phyloP scores from a whole-genome alignment of 2,797 vertebrate genomes.

The Sebastes hubbsi region DNA sequence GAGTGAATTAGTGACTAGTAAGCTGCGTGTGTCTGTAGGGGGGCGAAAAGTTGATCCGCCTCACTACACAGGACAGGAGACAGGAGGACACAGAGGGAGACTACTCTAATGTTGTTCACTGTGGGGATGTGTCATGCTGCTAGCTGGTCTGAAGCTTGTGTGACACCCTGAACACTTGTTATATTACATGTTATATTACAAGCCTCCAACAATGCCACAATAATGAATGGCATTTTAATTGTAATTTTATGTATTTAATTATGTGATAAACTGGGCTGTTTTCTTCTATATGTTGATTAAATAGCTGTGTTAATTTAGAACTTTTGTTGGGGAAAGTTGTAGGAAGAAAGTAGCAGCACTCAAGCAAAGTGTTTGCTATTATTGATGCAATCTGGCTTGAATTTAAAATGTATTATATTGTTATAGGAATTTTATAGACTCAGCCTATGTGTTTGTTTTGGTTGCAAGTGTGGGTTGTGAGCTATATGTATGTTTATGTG shows the following conservation, averaged over 20 bases:
- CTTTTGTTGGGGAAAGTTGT: neutral
- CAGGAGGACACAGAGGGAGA: conserved; percentile 27
- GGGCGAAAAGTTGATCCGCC: conserved; percentile 64
- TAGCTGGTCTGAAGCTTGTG: conserved; percentile 21
- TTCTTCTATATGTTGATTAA: neutral
- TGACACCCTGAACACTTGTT: neutral
- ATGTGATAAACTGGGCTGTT: neutral
- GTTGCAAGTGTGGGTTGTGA: neutral
- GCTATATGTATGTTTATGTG: neutral
- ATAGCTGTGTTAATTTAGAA: neutral
- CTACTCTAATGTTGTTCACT: conserved; percentile 49
- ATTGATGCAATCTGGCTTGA: neutral
- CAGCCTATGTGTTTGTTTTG: neutral
- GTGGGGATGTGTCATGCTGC: conserved; percentile 36
- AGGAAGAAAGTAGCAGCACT: neutral
- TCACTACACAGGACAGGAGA: conserved; percentile 47
- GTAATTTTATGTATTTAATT: neutral
- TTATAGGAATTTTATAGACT: neutral
- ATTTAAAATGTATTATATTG: neutral
- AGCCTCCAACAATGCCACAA: neutral
- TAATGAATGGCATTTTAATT: neutral
- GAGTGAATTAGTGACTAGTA: conserved; percentile 1
- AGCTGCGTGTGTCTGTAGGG: conserved; percentile 3
- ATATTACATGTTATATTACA: neutral
- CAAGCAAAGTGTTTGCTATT: too few species aligned